Evolutionary conservation across 2,797 vertebrate genomes (phyloP), one percentile per base, ranked within the genome.

Genomic region (Sarcophilus harrisii): DNA sequence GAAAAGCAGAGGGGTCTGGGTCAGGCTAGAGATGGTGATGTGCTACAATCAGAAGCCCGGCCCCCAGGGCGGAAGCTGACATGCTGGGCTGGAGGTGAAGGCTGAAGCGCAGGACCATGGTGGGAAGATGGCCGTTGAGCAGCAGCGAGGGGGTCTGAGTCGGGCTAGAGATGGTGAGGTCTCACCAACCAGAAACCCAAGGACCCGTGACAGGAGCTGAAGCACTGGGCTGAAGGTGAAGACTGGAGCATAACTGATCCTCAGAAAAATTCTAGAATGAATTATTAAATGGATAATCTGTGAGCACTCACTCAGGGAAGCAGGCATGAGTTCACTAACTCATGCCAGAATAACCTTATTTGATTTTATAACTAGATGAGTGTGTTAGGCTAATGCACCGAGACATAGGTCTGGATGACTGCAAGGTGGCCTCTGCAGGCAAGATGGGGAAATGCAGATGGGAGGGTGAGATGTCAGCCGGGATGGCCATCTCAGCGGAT

Each of bases 151-250:
- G 73, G 73, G 8, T 27, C 73, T 87, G 73, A 87, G 8, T 24
- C 73, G 24, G 73, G 13, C 10, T 24, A 81, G 24, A 87, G 18
- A 45, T 3, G 38, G 73, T 81, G 73, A 81, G 21, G 73, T 45
- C n/a, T 81, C 73, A 81, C 73, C 73, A 45, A 87, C 73, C 73
- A 87, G 73, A 87, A 87, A 87, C 73, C 73, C 73, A 87, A 87
- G 73, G 73, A 45, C 73, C 73, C 38, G 45, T 45, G 73, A 87
- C 38, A 4, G 73, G 73, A 87, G 73, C 38, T 87, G 73, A 87
- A 49, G 73, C 73, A 87, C 38, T 87, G 73, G 73, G 38, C 38
- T 87, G 73, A 49, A 87, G 73, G 38, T 87, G 73, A 38, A 87
- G 73, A 38, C 73, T 87, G 73, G 73, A 87, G 38, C 73, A 87